A percentile compares a stretch with the other conserved stretches of the same genome.
These are phyloP conservation scores for Syrphus vitripennis DNA, from an alignment of 2,888 invertebrate species.

Conservation along the genomic window DNA sequence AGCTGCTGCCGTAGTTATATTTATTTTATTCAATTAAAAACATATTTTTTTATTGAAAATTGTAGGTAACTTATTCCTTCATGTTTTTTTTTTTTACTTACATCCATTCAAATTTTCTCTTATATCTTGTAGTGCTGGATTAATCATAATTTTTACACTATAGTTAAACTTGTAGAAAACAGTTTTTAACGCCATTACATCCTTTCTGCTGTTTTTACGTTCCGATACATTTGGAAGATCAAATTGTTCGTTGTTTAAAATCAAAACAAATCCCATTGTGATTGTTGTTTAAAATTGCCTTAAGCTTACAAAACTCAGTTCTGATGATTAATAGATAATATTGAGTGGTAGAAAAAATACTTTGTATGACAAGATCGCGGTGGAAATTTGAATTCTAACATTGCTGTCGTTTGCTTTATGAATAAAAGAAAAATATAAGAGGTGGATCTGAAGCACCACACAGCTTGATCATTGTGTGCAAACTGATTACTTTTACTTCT, in stretches of 20 bases:
- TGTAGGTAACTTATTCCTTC: too few species aligned
- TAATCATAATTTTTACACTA: not conserved
- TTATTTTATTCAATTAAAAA: too few species aligned
- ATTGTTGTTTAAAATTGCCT: not conserved
- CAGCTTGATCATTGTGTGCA: too few species aligned
- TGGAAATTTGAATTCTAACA: not conserved
- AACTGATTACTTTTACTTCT: too few species aligned
- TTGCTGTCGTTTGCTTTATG: not conserved
- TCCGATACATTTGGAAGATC: not conserved
- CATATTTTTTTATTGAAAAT: too few species aligned
- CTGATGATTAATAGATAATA: not conserved
- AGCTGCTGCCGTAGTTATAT: too few species aligned
- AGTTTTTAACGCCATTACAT: not conserved
- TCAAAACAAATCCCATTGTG: constrained; percentile 15
- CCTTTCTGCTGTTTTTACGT: not conserved
- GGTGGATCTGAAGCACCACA: too few species aligned
- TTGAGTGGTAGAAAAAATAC: too few species aligned
- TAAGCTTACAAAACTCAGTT: not conserved
- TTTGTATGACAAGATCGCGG: too few species aligned
- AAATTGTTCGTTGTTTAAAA: constrained; percentile 26
- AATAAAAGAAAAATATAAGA: too few species aligned
- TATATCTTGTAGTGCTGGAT: constrained; percentile 5
- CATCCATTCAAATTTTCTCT: not conserved
- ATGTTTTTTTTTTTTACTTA: too few species aligned
- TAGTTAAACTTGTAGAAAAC: constrained; percentile 13